Percentiles rank a stretch among this genome's conserved stretches.
Evolutionary conservation across 1,140 invertebrate species (phyloP).

Genomic region (Lucilia cuprina): DNA sequence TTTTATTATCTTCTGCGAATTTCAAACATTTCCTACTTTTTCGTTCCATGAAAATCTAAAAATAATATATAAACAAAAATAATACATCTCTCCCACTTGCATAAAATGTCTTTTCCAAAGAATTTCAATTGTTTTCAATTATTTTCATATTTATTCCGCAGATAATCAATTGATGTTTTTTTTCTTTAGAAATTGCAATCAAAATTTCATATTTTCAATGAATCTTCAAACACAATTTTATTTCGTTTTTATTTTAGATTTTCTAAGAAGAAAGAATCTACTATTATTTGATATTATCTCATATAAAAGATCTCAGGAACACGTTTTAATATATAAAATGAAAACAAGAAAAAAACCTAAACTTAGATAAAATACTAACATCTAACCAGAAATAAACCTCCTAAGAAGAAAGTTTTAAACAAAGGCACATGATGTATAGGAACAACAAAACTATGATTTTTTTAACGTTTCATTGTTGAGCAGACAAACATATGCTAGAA

Average conservation of each 20-base stretch:
- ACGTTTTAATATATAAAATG: not conserved
- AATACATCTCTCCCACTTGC: too few relatives aligned
- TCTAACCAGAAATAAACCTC: constrained; percentile 4
- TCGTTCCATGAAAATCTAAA: not conserved
- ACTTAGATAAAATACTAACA: not conserved
- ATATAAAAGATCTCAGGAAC: not conserved
- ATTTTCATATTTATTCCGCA: not conserved
- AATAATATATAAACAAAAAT: not conserved
- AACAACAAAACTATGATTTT: not conserved
- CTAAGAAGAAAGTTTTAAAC: constrained; percentile 6
- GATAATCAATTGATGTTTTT: constrained; percentile 8
- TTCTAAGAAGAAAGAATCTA: not conserved
- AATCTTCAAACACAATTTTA: not conserved
- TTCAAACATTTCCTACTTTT: too few relatives aligned
- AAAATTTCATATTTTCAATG: constrained; percentile 12
- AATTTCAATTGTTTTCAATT: constrained; percentile 7
- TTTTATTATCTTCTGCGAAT: too few relatives aligned
- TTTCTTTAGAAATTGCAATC: not conserved
- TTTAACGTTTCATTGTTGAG: not conserved
- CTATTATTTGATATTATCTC: not conserved
- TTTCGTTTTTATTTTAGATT: not conserved
- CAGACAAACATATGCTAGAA: not conserved
- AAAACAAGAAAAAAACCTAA: not conserved
- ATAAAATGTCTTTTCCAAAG: not conserved
- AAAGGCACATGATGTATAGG: not conserved